Conservation (phyloP, 2,888 invertebrate genomes). For the Apotomis capreana region DNA sequence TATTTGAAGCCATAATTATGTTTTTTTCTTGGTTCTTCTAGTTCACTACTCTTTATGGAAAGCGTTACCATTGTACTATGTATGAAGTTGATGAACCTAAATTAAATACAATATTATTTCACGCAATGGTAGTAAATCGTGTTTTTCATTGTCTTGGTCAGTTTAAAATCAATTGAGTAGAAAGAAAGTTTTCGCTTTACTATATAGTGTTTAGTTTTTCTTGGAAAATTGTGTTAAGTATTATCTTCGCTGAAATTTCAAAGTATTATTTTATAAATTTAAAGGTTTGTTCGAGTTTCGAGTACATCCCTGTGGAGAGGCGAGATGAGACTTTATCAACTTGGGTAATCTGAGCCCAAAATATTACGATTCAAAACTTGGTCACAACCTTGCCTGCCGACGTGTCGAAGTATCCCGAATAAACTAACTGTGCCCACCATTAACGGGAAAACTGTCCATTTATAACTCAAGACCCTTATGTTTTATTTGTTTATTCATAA, state of each 20-base stretch:
- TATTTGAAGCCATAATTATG: too few species aligned
- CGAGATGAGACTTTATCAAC: conserved; percentile 80
- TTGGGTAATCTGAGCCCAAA: conserved; percentile 82
- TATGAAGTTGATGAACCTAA: too few species aligned
- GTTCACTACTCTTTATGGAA: too few species aligned
- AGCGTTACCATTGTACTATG: too few species aligned
- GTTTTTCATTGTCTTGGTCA: too few species aligned
- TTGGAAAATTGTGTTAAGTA: too few species aligned
- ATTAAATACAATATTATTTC: too few species aligned
- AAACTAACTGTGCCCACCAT: conserved; percentile 72
- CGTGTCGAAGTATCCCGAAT: conserved; percentile 66
- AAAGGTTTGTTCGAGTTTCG: neutral
- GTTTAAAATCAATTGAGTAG: too few species aligned
- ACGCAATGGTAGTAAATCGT: too few species aligned
- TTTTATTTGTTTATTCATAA: conserved; percentile 77
- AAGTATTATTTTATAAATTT: neutral
- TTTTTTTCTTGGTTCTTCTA: too few species aligned
- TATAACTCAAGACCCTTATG: conserved; percentile 71
- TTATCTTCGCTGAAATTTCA: neutral
- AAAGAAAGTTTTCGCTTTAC: too few species aligned
- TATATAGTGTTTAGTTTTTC: too few species aligned
- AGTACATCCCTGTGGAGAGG: conserved; percentile 70
- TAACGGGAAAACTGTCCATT: conserved; percentile 74
- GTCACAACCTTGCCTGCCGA: conserved; percentile 72
- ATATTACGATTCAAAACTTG: conserved; percentile 84